Base-by-base conservation (phyloP, 2,797 vertebrate species). In the Iguana delicatissima region DNA sequence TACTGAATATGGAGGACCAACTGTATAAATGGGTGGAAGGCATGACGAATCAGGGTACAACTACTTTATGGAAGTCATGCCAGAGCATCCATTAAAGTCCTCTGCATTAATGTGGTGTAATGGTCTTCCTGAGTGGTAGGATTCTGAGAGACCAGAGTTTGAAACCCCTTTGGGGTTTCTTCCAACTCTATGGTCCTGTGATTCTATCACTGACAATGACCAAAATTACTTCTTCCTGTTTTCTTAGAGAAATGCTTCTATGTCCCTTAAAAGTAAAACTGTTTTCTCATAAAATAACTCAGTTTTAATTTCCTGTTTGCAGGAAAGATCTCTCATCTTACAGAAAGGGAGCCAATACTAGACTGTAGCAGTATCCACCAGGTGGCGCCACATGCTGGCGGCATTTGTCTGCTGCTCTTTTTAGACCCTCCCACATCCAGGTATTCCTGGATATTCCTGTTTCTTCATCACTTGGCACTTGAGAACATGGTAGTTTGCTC, bases 221-320 rank as follows among this genome's bases (percentile, higher is more conserved):
- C 10, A 67, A 91, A 92, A 46, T 73, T 38, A 90, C 13, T 87
- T 50, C 24, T 79, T 12, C 26, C 67, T 83, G 67, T 59, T 74
- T 89, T 92, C 80, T 67, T 89, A 81, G 38, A 3, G 87, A 89
- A 93, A 92, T 87, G 46, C 77, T 86, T 82, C 73, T 73, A 67
- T 57, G 22, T 38, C 8, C 10, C 35, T 82, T 93, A 10, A 57
- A 89, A 89, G 42, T 80, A 82, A 85, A 91, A 90, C 62, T 83
- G 52, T 89, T 89, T 94, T 84, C 91, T 82, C 46, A 59, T 67
- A 86, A 84, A 92, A 91, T 0, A 87, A 92, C 79, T 93, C 38
- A 20, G 80, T 90, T 88, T 89, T 82, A 20, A 26, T 94, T 52
- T 84, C 18, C 72, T 32, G 35, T 38, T 6, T 22, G 8, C 32